phyloP scores from a whole-genome alignment of 2,113 vertebrate genomes.

The Myrmophylax atrothorax region DNA sequence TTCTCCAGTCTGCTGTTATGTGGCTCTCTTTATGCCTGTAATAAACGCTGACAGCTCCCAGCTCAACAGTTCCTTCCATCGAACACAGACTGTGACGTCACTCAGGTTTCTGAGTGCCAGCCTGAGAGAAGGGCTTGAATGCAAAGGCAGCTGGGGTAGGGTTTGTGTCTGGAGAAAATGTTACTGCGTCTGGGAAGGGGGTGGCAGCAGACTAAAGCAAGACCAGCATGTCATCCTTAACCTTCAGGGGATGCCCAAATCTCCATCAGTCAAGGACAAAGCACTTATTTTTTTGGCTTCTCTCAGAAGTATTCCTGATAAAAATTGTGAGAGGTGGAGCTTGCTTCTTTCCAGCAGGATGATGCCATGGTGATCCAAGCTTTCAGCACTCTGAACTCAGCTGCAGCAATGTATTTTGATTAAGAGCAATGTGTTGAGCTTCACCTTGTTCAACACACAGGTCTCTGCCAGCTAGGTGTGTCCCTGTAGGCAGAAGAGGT shows the following conservation, averaged over 20 bases:
- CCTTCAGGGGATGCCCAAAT: neutral
- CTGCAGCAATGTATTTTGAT: neutral
- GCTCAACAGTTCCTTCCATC: conserved; percentile 11
- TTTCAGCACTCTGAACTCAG: neutral
- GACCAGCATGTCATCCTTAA: neutral
- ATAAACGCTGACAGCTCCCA: conserved; percentile 14
- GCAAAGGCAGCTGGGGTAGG: conserved; percentile 11
- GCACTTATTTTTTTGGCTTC: neutral
- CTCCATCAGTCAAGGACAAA: neutral
- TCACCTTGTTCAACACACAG: neutral
- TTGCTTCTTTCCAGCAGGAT: neutral
- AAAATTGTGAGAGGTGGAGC: neutral
- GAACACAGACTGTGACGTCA: neutral
- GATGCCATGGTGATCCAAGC: neutral
- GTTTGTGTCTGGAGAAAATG: neutral
- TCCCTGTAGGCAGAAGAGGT: neutral
- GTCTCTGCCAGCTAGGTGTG: neutral
- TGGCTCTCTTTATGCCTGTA: neutral
- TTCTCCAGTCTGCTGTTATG: neutral
- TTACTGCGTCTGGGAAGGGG: neutral
- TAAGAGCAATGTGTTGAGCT: neutral
- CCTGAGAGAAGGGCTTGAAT: conserved; percentile 9
- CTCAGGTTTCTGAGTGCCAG: neutral
- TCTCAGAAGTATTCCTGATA: neutral
- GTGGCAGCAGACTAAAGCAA: neutral